Evolutionary conservation across 2,797 vertebrate genomes (phyloP).

Genomic region (Hippopotamyrus pictus): DNA sequence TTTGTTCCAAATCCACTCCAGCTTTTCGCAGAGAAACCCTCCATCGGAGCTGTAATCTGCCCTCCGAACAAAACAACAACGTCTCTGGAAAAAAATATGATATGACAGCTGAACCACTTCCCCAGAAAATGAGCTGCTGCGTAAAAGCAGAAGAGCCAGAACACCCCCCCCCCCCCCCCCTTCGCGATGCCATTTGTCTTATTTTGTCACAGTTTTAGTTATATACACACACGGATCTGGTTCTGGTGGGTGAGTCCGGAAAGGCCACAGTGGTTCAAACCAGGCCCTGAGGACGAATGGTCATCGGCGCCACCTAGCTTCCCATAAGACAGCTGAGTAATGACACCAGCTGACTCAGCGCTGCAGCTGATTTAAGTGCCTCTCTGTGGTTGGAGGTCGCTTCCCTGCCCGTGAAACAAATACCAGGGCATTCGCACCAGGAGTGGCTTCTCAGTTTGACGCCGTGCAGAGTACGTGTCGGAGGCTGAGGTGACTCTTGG

Average conservation of each 20-base stretch:
- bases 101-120: neutral
- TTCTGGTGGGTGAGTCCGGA: neutral
- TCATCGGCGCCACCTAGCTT: neutral
- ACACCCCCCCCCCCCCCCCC: neutral
- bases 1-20: constrained; percentile 6
- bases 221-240: neutral
- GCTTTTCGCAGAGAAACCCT: neutral
- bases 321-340: neutral
- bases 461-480: neutral
- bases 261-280: neutral
- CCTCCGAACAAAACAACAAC: neutral
- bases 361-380: neutral
- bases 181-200: neutral
- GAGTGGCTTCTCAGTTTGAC: neutral
- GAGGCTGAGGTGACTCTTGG: neutral
- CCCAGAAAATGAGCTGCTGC: constrained; percentile 1
- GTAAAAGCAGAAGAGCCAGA: neutral
- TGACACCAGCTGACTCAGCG: neutral
- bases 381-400: neutral
- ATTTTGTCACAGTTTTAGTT: neutral
- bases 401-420: neutral
- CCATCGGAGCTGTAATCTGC: constrained; percentile 1
- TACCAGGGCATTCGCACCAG: neutral
- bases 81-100: neutral
- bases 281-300: neutral